Conservation (phyloP, 2,113 vertebrate species). For the Lepus timidus region DNA sequence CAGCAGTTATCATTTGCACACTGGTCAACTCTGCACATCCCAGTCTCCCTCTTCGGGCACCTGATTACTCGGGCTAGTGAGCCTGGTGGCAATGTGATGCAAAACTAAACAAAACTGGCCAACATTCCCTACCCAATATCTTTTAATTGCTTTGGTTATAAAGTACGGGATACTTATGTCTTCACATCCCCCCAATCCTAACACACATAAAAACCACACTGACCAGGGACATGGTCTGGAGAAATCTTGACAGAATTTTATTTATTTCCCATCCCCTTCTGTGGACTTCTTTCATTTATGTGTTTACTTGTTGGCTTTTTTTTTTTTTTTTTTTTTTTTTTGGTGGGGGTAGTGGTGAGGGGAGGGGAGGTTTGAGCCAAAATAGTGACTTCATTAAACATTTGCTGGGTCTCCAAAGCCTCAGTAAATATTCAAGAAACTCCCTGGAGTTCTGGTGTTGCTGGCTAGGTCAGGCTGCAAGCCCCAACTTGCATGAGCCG, state of each 20-base stretch:
- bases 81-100: constrained; percentile 77
- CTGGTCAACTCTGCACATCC: constrained; percentile 76
- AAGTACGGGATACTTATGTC: constrained; percentile 84
- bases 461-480: constrained; percentile 52
- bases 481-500: constrained; percentile 64
- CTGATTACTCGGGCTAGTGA: constrained; percentile 71
- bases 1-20: constrained; percentile 90
- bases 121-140: constrained; percentile 87
- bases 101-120: constrained; percentile 88
- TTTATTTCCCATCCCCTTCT: constrained; percentile 57
- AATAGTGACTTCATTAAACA: constrained; percentile 81
- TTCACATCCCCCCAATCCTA: constrained; percentile 58
- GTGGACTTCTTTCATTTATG: constrained; percentile 67
- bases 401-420: constrained; percentile 60
- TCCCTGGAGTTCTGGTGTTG: constrained; percentile 71
- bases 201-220: constrained; percentile 77
- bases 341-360: neutral
- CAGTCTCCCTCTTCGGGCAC: constrained; percentile 60
- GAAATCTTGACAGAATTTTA: constrained; percentile 66
- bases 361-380: constrained; percentile 54
- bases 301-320: constrained; percentile 64
- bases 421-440: constrained; percentile 79
- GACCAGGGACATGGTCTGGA: constrained; percentile 74
- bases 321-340: constrained; percentile 5
- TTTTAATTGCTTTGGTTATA: constrained; percentile 89